Evolutionary conservation across 2,888 invertebrate genomes (phyloP), one percentile per base, ranked within the genome.

Genomic region (Creontiades dilutus): DNA sequence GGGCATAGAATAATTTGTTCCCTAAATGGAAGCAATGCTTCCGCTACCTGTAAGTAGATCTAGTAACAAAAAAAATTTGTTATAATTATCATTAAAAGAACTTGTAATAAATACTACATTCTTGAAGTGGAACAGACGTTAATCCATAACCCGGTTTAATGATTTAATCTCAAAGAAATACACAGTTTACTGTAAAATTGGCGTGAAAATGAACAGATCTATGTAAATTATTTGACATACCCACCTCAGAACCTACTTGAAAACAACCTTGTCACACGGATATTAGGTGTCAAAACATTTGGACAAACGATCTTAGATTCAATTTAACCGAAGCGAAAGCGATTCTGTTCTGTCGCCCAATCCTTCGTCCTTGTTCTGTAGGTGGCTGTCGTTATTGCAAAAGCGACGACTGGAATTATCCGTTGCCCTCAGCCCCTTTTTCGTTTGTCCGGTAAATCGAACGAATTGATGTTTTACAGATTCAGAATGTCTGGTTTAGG

Each of bases 391-490:
- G 68, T 1, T 68, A 23, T 68, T 68, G 68, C 68, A 11, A 19
- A 68, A 68, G 27, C 23, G 68, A 68, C 23, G 23, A 19, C 52
- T 7, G 52, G 52, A 52, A 52, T 52, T 52, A 52, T n/a, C 61
- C 61, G 19, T 61, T 61, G 27, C 27, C 27, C 12, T 23, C 23
- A 68, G 23, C 19, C 68, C 57, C 13, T 68, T 68, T 68, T 68
- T 12, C 12, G 68, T 23, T 13, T 68, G 68, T 23, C 68, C 27
- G 27, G 68, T 13, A 7, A 27, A 68, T 27, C 68, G 68, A 68
- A 68, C 68, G 68, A 68, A 68, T 19, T 23, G 68, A 27, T 68
- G 19, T 68, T 68, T 68, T 68, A 9, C 68, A 57, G 57, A n/a
- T n/a, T 16, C 1, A 5, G n/a, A 7, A 5, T 16, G 5, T 16